These are phyloP conservation scores for Patiria pectinifera DNA, from an alignment of 53 echinoderm and acorn worm genomes.

Conservation along the genomic window DNA sequence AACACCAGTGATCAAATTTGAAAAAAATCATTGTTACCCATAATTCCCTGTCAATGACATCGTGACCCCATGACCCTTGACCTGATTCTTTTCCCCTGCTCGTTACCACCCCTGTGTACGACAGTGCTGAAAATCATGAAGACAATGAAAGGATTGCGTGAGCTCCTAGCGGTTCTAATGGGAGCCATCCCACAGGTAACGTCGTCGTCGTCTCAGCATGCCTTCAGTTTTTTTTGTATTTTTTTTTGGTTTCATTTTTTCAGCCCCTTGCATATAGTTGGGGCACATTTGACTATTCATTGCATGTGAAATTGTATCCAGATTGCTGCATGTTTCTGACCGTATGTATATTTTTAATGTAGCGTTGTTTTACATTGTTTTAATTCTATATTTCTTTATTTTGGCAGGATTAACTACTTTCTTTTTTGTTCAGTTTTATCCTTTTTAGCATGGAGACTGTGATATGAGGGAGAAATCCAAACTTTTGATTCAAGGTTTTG, in stretches of 20 bases:
- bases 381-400: neutral
- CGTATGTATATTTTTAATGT: neutral
- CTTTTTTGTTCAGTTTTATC: neutral
- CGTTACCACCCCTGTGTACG: constrained; percentile 19
- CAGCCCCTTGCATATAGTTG: neutral
- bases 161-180: constrained; percentile 97
- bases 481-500: neutral
- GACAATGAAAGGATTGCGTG: constrained; percentile 98
- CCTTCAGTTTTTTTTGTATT: neutral
- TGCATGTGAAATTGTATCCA: neutral
- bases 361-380: neutral
- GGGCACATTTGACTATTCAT: neutral
- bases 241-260: neutral
- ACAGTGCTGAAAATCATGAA: constrained; percentile 99
- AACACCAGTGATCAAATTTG: neutral
- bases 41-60: neutral
- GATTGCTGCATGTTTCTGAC: neutral
- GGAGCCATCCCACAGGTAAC: constrained; percentile 99
- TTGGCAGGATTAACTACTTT: neutral
- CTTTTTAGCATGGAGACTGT: neutral
- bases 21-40: neutral
- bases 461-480: neutral
- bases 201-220: neutral
- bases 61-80: constrained; percentile 29
- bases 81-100: constrained; percentile 45